Percentiles rank a stretch among this genome's conserved stretches.
Conservation (phyloP, 2,113 vertebrate genomes). For the Halichoeres trimaculatus region DNA sequence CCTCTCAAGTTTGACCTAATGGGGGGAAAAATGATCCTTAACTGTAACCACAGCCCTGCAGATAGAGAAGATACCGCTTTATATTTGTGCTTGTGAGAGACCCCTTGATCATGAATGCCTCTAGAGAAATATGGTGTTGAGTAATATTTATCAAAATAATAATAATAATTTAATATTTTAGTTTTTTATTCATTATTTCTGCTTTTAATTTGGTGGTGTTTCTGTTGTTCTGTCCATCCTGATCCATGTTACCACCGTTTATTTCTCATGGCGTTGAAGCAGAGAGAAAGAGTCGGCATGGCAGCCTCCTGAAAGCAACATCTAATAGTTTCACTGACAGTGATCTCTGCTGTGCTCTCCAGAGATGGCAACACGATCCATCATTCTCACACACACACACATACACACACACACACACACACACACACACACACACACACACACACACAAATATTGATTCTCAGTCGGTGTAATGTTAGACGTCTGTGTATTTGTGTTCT, state of each 20-base stretch:
- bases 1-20: conserved; percentile 35
- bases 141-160: too few relatives aligned
- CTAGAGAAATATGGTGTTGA: background rate
- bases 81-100: background rate
- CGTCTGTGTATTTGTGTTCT: background rate
- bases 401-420: background rate
- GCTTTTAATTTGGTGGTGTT: background rate
- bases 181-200: too few relatives aligned
- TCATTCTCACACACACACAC: conserved; percentile 10
- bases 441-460: background rate
- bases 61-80: background rate
- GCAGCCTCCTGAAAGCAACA: background rate
- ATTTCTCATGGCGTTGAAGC: background rate
- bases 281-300: background rate
- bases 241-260: background rate
- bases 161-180: too few relatives aligned
- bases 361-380: conserved; percentile 7
- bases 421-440: conserved; percentile 3
- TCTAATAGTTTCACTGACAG: conserved; percentile 17
- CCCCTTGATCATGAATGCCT: background rate
- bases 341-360: background rate
- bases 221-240: background rate
- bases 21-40: conserved; percentile 7
- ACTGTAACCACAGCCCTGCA: conserved; percentile 9
- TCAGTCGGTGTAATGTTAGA: background rate